A percentile compares a stretch with the other conserved stretches of the same genome.
Conservation (phyloP, 2,797 vertebrate species). For the Harpagifer antarcticus region DNA sequence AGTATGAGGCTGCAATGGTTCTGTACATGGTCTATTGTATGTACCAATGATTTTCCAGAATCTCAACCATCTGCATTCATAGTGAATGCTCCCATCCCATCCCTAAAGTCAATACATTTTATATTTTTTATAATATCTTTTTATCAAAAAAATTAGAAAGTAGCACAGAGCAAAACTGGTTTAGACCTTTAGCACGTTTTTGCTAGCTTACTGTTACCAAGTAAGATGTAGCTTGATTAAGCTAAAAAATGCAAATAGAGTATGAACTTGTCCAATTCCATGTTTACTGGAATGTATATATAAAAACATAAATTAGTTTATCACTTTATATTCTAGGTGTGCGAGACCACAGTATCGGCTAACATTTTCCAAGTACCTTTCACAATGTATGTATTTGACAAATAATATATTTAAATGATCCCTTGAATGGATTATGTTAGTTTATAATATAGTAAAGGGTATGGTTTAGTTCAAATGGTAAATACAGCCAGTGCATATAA, state of each 20-base stretch:
- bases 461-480: neutral
- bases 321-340: neutral
- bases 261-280: no score
- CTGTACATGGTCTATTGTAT: neutral
- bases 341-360: no score
- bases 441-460: neutral
- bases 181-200: neutral
- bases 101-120: neutral
- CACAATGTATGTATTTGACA: neutral
- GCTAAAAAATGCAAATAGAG: neutral
- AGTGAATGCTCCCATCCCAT: neutral
- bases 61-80: neutral
- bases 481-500: neutral
- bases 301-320: neutral
- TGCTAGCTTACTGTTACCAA: neutral
- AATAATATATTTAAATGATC: no score
- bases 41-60: neutral
- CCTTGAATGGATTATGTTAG: no score
- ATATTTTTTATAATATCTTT: neutral
- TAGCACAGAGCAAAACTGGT: neutral
- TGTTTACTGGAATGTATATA: no score
- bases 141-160: neutral
- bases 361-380: neutral
- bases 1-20: neutral
- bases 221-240: neutral